Evolutionary conservation across 2,113 vertebrate genomes (phyloP).

Genomic region (Diadophis punctatus): DNA sequence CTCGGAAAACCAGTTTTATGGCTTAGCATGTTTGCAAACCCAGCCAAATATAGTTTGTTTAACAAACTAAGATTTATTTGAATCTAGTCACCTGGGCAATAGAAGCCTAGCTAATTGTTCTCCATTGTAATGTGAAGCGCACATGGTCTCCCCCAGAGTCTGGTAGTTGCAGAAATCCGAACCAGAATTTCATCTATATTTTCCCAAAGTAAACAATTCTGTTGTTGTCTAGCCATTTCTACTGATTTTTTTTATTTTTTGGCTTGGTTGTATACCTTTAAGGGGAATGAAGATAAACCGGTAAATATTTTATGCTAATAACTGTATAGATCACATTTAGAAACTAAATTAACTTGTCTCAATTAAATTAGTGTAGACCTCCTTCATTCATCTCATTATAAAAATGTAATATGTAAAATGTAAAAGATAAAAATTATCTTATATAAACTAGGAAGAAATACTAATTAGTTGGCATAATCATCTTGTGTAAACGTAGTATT

Average conservation of each 20-base stretch:
- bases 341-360: conserved; percentile 63
- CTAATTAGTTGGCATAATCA: conserved; percentile 77
- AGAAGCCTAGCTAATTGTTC: neutral
- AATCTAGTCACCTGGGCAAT: neutral
- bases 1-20: neutral
- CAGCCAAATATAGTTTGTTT: neutral
- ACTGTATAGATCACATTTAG: conserved; percentile 56
- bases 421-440: conserved; percentile 59
- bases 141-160: neutral
- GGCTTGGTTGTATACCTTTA: conserved; percentile 55
- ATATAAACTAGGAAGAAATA: conserved; percentile 69
- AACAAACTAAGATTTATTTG: neutral
- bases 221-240: neutral
- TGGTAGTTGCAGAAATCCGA: neutral
- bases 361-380: conserved; percentile 61
- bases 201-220: conserved; percentile 43
- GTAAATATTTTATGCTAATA: conserved; percentile 62
- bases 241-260: neutral
- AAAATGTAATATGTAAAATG: too few relatives aligned
- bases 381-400: conserved; percentile 67
- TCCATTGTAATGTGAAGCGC: neutral
- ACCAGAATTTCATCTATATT: conserved; percentile 11
- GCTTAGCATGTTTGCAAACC: neutral
- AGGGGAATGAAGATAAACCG: conserved; percentile 38
- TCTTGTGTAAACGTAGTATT: conserved; percentile 71